Conservation (phyloP, 2,888 invertebrate species). For the Tipula unca region DNA sequence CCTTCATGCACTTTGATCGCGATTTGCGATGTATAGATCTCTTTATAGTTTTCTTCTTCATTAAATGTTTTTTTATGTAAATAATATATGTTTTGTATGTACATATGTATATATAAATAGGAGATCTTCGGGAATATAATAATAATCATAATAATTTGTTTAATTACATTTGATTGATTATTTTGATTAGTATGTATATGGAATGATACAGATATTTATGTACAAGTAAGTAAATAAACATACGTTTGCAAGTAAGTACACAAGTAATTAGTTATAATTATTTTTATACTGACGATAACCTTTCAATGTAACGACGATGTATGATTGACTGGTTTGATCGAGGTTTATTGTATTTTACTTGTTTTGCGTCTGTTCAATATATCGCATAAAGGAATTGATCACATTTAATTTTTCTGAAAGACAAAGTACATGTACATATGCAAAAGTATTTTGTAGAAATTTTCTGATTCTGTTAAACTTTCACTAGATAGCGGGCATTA, state of each 20-base stretch:
- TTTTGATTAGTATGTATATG: not conserved
- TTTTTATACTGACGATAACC: constrained; percentile 14
- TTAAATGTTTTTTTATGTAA: not conserved
- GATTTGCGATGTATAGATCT: constrained; percentile 14
- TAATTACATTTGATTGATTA: constrained; percentile 14
- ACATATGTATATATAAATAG: not conserved
- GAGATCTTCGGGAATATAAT: not conserved
- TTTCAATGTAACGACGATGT: not conserved
- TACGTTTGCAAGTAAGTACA: not conserved
- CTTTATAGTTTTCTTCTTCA: constrained; percentile 14
- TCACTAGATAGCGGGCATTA: not conserved
- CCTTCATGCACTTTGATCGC: constrained; percentile 20
- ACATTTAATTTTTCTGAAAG: not conserved
- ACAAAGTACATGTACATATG: not conserved
- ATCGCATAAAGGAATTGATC: not conserved
- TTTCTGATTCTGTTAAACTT: not conserved
- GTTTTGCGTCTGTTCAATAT: not conserved
- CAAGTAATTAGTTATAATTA: not conserved
- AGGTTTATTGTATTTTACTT: not conserved
- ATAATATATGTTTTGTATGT: not conserved
- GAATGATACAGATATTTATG: not conserved
- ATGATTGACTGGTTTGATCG: not conserved
- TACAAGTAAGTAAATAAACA: not conserved
- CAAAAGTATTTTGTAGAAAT: not conserved
- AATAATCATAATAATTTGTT: not conserved